Evolutionary conservation across 2,888 invertebrate genomes (phyloP), one percentile per base, ranked within the genome.

Genomic region (Thereva unica): DNA sequence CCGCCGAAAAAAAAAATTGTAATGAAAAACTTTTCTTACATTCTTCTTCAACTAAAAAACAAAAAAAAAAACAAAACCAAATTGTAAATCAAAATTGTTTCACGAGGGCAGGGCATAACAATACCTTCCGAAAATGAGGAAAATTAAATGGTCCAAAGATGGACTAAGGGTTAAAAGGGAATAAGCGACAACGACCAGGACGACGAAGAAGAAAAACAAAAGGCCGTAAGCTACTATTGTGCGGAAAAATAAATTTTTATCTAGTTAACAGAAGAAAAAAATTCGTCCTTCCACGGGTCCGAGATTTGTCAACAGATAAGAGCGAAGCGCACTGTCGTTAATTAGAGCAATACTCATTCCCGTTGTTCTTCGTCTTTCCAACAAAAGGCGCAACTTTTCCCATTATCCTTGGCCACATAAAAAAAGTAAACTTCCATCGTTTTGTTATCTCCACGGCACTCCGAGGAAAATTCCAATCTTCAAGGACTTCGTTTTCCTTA

Each of bases 271-370:
- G n/a, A n/a, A n/a, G n/a, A 41, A 41, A 59, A 61, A 23, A 23
- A 23, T 2, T 23, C 23, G 1, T 23, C 23, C 50, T 56, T 38
- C 10, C 9, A 6, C 10, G 38, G 8, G 7, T 8, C 57, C 57
- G 5, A 37, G 47, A 59, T 59, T 59, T 45, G 23, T 47, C 38
- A 37, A 10, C 47, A 59, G 47, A 59, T 47, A 59, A 47, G 41
- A 59, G 10, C 10, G 47, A 23, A 23, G 45, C 47, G 47, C 57
- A 47, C 38, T 59, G 47, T 42, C 57, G 47, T 47, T 59, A 59
- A 59, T 59, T 59, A 59, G 57, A 59, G 47, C 10, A 37, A 57
- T 47, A 47, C 57, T 59, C 57, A 57, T 57, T 57, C 47, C 47
- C 10, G 5, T 10, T 37, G 9, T 8, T 44, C 12, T 6, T 23